Conservation (phyloP, 2,888 invertebrate genomes). For the Sarcophaga caerulescens region DNA sequence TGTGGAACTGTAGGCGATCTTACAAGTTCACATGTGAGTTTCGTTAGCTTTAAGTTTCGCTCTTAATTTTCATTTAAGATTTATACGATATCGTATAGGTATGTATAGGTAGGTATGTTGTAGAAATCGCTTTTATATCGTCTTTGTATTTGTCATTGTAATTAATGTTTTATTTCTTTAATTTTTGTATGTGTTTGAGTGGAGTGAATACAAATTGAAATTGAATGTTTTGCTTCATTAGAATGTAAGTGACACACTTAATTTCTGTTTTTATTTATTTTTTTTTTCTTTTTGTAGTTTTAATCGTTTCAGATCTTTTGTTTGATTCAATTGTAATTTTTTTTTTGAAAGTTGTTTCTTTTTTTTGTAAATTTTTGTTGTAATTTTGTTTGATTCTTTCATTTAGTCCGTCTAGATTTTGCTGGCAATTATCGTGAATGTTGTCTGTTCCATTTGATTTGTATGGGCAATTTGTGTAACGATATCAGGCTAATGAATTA, state of each 20-base stretch:
- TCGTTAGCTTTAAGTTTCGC: no score
- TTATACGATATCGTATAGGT: no score
- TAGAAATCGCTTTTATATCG: constrained; percentile 20
- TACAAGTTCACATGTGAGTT: neutral
- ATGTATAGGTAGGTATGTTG: no score
- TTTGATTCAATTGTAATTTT: constrained; percentile 15
- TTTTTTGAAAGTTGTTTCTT: constrained; percentile 29
- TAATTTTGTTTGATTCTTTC: neutral
- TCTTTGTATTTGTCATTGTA: neutral
- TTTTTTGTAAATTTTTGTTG: constrained; percentile 13
- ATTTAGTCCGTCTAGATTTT: constrained; percentile 17
- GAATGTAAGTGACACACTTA: constrained; percentile 65
- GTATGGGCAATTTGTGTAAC: constrained; percentile 44
- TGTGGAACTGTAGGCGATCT: neutral
- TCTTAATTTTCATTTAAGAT: no score
- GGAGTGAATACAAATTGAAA: constrained; percentile 59
- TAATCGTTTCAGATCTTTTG: constrained; percentile 6
- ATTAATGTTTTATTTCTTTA: constrained; percentile 20
- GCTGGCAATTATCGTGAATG: constrained; percentile 39
- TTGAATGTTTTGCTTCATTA: constrained; percentile 59
- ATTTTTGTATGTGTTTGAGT: constrained; percentile 6
- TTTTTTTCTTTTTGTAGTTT: constrained; percentile 24
- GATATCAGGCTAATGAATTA: constrained; percentile 43
- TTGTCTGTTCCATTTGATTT: constrained; percentile 53
- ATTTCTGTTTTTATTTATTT: constrained; percentile 34